These are phyloP conservation scores for Nannoperca australis DNA, from an alignment of 2,797 vertebrate genomes.

Conservation along the genomic window DNA sequence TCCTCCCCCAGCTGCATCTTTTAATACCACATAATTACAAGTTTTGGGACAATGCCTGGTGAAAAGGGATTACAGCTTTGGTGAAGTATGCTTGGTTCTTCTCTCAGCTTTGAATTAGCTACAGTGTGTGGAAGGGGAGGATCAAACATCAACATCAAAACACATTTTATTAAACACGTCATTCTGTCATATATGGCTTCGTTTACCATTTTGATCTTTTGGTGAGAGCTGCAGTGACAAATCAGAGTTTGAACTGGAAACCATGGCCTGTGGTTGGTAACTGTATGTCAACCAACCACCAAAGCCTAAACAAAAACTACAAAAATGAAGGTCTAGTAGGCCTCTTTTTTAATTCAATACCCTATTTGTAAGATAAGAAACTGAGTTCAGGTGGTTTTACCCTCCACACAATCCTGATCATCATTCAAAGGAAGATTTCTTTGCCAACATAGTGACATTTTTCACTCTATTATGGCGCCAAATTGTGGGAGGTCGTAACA, in stretches of 20 bases:
- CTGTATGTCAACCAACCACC: not conserved
- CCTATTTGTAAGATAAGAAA: not conserved
- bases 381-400: slow-evolving; percentile 5
- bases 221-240: not conserved
- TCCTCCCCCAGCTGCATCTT: slow-evolving; percentile 91
- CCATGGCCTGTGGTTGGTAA: not conserved
- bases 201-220: not conserved
- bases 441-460: slow-evolving; percentile 45
- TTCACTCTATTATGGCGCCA: slow-evolving; percentile 53
- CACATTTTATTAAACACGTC: slow-evolving; percentile 1
- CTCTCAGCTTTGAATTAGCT: slow-evolving; percentile 36
- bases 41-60: slow-evolving; percentile 81
- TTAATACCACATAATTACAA: slow-evolving; percentile 94
- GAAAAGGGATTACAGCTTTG: slow-evolving; percentile 64
- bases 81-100: slow-evolving; percentile 51
- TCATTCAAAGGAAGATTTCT: slow-evolving; percentile 37
- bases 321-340: not conserved
- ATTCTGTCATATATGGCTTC: not conserved
- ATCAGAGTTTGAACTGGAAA: not conserved
- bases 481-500: slow-evolving; percentile 76
- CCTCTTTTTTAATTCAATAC: not conserved
- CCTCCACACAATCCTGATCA: slow-evolving; percentile 19
- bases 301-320: not conserved
- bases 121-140: slow-evolving; percentile 19
- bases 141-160: slow-evolving; percentile 13